Conservation (phyloP, 1,140 invertebrate genomes). For the Acyrthosiphon pisum region DNA sequence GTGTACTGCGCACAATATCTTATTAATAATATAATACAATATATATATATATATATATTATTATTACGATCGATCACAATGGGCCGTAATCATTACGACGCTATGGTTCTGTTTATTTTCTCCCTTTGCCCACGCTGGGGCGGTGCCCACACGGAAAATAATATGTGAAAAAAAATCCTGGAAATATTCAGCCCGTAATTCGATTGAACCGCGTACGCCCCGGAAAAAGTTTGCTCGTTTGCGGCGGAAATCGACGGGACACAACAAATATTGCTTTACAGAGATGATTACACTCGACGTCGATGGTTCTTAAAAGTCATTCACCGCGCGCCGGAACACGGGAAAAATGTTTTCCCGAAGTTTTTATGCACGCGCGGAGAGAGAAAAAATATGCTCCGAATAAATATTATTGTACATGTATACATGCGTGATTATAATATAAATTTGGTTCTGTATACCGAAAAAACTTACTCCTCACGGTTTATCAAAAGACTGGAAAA, state of each 20-base stretch:
- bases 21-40: not conserved
- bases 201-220: not conserved
- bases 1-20: not conserved
- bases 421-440: not conserved
- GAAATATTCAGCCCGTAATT: not conserved
- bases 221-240: slow-evolving; percentile 38
- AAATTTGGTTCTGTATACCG: not conserved
- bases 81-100: not conserved
- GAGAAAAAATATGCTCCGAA: not conserved
- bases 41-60: too few relatives aligned
- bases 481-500: slow-evolving; percentile 29
- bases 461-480: slow-evolving; percentile 28
- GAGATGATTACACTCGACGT: slow-evolving; percentile 34
- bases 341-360: slow-evolving; percentile 24
- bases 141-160: not conserved
- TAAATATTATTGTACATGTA: not conserved
- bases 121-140: not conserved
- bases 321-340: not conserved
- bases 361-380: not conserved
- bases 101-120: not conserved
- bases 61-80: not conserved
- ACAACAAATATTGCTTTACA: not conserved
- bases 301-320: slow-evolving; percentile 8
- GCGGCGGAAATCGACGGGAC: not conserved
- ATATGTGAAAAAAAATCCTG: not conserved